A percentile compares a stretch with the other conserved stretches of the same genome.
phyloP scores from a whole-genome alignment of 1,140 invertebrate genomes.

The Parasteatoda tepidariorum region DNA sequence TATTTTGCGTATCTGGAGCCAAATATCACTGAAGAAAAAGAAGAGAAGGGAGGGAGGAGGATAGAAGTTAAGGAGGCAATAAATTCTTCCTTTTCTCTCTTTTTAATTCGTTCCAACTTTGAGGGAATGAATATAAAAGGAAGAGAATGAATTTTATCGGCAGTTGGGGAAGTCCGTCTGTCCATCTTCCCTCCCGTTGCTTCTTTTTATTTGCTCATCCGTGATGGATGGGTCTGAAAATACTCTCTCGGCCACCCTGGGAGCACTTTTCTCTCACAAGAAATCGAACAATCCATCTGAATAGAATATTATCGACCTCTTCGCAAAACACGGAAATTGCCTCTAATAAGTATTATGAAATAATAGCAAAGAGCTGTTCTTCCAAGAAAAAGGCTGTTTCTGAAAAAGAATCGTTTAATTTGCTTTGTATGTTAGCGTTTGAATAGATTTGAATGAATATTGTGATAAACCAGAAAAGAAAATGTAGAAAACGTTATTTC shows the following conservation, averaged over 20 bases:
- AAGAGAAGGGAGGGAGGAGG: no score
- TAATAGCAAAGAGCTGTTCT: no score
- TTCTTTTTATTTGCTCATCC: conserved; percentile 34
- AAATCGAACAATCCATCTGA: conserved; percentile 35
- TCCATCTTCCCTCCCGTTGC: background rate
- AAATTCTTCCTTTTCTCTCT: conserved; percentile 28
- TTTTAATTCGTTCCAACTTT: conserved; percentile 32
- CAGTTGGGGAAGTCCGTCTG: background rate
- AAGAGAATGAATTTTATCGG: conserved; percentile 35
- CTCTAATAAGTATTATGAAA: no score
- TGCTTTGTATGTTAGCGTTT: no score
- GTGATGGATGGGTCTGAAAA: conserved; percentile 24
- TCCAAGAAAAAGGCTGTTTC: no score
- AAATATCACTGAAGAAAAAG: conserved; percentile 4
- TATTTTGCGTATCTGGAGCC: background rate
- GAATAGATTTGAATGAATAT: no score
- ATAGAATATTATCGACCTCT: conserved; percentile 31
- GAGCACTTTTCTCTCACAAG: conserved; percentile 19
- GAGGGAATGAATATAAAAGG: conserved; percentile 1
- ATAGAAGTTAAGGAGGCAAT: background rate
- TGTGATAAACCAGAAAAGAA: no score
- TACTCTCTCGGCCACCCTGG: background rate
- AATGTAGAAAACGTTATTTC: no score
- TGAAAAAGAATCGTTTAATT: no score
- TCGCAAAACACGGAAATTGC: conserved; percentile 12